These are phyloP conservation scores for Chromis chromis DNA, from an alignment of 2,797 vertebrate species.

Conservation along the genomic window DNA sequence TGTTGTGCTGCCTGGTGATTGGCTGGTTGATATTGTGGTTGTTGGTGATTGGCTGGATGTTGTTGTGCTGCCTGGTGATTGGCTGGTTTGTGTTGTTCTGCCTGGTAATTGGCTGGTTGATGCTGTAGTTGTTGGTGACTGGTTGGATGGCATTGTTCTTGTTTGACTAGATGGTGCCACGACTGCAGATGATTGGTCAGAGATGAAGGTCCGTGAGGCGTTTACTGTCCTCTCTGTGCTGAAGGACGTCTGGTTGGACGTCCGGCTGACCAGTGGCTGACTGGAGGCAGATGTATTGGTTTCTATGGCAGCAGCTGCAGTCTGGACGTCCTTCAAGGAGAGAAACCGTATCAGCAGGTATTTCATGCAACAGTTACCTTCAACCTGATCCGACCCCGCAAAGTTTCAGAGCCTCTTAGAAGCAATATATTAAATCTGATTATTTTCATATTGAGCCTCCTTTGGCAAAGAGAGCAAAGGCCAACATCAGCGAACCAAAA, in stretches of 20 bases:
- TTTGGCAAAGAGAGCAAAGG: conserved; percentile 33
- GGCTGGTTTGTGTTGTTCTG: not conserved
- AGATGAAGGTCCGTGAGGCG: conserved; percentile 31
- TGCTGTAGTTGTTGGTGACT: conserved; percentile 3
- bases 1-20: not conserved
- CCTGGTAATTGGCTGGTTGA: not conserved
- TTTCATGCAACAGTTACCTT: conserved; percentile 28
- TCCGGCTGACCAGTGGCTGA: conserved; percentile 15
- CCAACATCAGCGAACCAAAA: conserved; percentile 48
- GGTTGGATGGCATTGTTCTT: conserved; percentile 27
- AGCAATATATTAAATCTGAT: conserved; percentile 37
- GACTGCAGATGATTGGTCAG: conserved; percentile 37
- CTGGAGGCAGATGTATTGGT: conserved; percentile 57
- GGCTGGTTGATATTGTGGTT: not conserved
- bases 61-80: not conserved
- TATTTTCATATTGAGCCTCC: conserved; percentile 15
- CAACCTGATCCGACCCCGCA: conserved; percentile 13
- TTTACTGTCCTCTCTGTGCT: conserved; percentile 23
- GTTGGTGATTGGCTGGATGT: conserved; percentile 6
- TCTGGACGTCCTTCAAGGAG: conserved; percentile 67
- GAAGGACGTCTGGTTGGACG: conserved; percentile 24
- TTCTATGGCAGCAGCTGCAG: conserved; percentile 48
- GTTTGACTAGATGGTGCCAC: conserved; percentile 10
- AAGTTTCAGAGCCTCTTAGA: conserved; percentile 37
- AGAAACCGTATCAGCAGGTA: conserved; percentile 52